These are phyloP conservation scores for Oceanites oceanicus DNA, from an alignment of 2,113 vertebrate genomes.

Conservation along the genomic window DNA sequence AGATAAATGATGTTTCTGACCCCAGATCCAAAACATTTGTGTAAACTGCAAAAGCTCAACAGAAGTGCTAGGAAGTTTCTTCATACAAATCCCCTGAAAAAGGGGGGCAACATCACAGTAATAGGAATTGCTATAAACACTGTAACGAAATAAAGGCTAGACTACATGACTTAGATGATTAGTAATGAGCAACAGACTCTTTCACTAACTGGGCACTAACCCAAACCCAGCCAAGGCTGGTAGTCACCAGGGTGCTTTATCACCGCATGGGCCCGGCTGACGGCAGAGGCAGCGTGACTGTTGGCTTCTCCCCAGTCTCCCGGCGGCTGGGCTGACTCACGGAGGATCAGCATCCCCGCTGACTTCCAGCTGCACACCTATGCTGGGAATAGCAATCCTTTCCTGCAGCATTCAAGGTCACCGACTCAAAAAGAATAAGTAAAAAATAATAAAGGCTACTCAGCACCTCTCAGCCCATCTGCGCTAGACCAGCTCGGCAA, in stretches of 20 bases:
- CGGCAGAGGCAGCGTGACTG: background rate
- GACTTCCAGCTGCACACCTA: background rate
- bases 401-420: background rate
- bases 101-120: background rate
- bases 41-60: background rate
- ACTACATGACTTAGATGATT: background rate
- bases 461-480: background rate
- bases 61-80: background rate
- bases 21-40: background rate
- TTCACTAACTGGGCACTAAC: too few species aligned
- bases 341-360: background rate
- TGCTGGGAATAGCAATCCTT: background rate
- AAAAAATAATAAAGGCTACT: background rate
- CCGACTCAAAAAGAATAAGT: background rate
- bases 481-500: too few species aligned
- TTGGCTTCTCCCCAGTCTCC: background rate
- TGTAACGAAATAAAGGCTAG: background rate
- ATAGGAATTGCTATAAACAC: background rate
- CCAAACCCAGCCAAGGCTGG: background rate
- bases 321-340: background rate
- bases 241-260: fast-evolving
- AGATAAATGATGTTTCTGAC: background rate
- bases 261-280: fast-evolving
- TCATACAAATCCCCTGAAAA: background rate
- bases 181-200: background rate